These are phyloP conservation scores for Artibeus jamaicensis DNA, from an alignment of 2,797 vertebrate species.

Conservation along the genomic window DNA sequence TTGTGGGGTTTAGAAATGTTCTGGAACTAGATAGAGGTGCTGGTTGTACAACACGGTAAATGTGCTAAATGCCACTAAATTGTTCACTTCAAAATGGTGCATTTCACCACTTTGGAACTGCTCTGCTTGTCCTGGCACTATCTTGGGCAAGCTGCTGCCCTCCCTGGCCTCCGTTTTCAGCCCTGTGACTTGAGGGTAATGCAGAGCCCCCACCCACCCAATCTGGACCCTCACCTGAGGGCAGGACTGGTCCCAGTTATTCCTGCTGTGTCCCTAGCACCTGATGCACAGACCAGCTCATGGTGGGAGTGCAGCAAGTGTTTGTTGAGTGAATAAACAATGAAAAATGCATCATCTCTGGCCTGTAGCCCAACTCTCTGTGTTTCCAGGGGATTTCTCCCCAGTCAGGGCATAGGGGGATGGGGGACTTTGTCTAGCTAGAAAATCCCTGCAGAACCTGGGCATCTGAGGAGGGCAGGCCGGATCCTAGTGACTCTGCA, in stretches of 20 bases:
- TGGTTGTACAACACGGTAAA: neutral
- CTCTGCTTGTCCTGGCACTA: neutral
- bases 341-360: neutral
- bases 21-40: neutral
- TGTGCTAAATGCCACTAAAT: neutral
- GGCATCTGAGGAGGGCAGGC: neutral
- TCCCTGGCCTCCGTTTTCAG: neutral
- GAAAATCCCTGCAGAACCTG: neutral
- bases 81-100: neutral
- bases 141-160: neutral
- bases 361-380: neutral
- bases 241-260: accelerated
- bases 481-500: accelerated
- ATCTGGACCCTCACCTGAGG: neutral
- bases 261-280: neutral
- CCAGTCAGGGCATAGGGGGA: accelerated
- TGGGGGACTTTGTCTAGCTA: neutral
- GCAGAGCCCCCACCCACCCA: neutral
- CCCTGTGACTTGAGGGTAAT: too few relatives aligned
- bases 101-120: neutral
- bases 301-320: too few relatives aligned
- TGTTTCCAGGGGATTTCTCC: neutral
- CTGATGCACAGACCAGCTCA: accelerated
- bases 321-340: neutral
- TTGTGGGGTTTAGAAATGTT: neutral